A percentile compares a stretch with the other conserved stretches of the same genome.
phyloP scores from a whole-genome alignment of 2,888 invertebrate genomes.

The Lepidonotus clava region DNA sequence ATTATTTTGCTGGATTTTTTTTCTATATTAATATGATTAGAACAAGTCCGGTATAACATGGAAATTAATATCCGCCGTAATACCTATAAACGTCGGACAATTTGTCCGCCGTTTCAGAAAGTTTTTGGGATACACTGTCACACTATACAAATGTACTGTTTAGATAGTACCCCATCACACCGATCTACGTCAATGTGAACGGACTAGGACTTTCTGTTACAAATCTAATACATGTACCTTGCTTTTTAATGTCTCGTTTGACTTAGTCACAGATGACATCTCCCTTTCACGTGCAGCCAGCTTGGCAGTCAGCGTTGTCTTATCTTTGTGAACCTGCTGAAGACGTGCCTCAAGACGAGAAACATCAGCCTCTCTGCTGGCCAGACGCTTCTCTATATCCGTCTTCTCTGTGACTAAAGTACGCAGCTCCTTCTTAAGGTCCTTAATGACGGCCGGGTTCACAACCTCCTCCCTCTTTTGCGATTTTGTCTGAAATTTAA shows the following conservation, averaged over 20 bases:
- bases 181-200: too few species aligned
- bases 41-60: too few species aligned
- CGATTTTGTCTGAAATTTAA: too few species aligned
- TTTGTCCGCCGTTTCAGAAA: too few species aligned
- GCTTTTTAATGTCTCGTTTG: conserved; percentile 66
- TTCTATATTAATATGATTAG: too few species aligned
- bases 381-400: conserved; percentile 37
- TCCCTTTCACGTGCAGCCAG: conserved; percentile 66
- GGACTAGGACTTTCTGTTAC: too few species aligned
- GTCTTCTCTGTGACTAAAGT: conserved; percentile 34
- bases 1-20: too few species aligned
- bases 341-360: conserved; percentile 57
- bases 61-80: too few species aligned
- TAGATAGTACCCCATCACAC: too few species aligned
- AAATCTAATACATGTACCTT: conserved; percentile 65
- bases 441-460: conserved; percentile 21
- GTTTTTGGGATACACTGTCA: too few species aligned
- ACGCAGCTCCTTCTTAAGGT: conserved; percentile 50
- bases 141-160: too few species aligned
- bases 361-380: conserved; percentile 47
- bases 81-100: too few species aligned
- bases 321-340: conserved; percentile 64
- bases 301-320: conserved; percentile 64
- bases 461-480: background rate
- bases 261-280: conserved; percentile 63